Evolutionary conservation across 2,888 invertebrate species (phyloP).

Genomic region (Cephus pygmeus): DNA sequence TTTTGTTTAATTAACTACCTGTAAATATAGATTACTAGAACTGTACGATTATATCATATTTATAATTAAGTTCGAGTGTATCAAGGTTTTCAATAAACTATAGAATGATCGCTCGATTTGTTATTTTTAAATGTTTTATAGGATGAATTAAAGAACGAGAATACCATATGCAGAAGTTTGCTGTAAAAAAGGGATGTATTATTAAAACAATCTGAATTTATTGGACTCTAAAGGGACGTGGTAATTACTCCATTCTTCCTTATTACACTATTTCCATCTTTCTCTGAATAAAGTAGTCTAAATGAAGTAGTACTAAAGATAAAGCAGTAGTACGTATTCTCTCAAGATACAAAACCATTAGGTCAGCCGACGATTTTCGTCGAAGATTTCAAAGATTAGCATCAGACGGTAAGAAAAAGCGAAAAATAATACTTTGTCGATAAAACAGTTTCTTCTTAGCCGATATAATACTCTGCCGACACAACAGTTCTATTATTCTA

Average conservation of each 20-base stretch:
- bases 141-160: slow-evolving; percentile 24
- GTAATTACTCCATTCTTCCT: not conserved
- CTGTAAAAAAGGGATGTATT: not conserved
- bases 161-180: not conserved
- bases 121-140: not conserved
- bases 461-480: not conserved
- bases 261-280: not conserved
- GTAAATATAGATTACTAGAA: slow-evolving; percentile 54
- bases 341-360: not conserved
- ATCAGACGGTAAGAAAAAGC: not conserved
- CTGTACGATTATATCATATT: slow-evolving; percentile 52
- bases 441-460: not conserved
- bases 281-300: not conserved
- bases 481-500: not conserved
- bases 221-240: not conserved
- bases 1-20: slow-evolving; percentile 48
- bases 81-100: slow-evolving; percentile 58
- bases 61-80: slow-evolving; percentile 54
- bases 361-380: not conserved
- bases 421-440: not conserved
- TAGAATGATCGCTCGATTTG: slow-evolving; percentile 15
- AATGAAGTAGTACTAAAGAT: not conserved
- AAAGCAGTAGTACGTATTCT: not conserved
- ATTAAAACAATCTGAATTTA: not conserved
- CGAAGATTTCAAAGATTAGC: not conserved